Conservation (phyloP, 2,113 vertebrate genomes). For the Toxostoma redivivum region DNA sequence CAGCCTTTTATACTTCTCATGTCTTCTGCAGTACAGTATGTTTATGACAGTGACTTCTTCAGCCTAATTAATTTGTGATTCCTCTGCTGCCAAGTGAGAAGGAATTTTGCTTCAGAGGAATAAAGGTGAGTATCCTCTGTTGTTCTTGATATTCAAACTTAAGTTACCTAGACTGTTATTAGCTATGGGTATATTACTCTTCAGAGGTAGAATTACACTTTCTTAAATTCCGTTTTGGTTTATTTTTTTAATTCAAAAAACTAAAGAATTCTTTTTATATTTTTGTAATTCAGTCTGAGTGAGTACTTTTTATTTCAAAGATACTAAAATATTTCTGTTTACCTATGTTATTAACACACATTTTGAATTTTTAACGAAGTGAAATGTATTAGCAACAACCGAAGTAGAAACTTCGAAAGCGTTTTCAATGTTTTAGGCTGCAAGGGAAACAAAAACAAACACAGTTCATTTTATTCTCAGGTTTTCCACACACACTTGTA, state of each 20-base stretch:
- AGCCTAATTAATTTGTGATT: neutral
- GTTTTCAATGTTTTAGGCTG: neutral
- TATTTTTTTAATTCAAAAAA: neutral
- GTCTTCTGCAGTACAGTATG: neutral
- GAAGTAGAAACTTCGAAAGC: neutral
- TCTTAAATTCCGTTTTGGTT: neutral
- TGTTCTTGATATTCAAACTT: neutral
- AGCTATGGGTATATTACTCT: neutral
- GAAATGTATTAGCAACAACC: neutral
- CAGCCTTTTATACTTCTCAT: neutral
- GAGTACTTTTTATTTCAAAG: neutral
- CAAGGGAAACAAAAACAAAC: neutral
- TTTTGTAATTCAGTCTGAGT: neutral
- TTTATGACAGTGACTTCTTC: neutral
- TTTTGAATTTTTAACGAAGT: neutral
- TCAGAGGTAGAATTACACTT: neutral
- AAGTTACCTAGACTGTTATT: neutral
- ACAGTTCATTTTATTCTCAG: neutral
- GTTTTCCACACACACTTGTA: neutral
- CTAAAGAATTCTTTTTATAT: neutral
- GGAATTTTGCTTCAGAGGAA: neutral
- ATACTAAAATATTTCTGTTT: neutral
- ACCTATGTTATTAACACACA: neutral
- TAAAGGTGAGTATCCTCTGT: neutral
- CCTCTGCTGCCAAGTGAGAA: neutral